Evolutionary conservation across 2,797 vertebrate species (phyloP), one percentile per base, ranked within the genome.

Genomic region (Phrynocephalus guinanensis): DNA sequence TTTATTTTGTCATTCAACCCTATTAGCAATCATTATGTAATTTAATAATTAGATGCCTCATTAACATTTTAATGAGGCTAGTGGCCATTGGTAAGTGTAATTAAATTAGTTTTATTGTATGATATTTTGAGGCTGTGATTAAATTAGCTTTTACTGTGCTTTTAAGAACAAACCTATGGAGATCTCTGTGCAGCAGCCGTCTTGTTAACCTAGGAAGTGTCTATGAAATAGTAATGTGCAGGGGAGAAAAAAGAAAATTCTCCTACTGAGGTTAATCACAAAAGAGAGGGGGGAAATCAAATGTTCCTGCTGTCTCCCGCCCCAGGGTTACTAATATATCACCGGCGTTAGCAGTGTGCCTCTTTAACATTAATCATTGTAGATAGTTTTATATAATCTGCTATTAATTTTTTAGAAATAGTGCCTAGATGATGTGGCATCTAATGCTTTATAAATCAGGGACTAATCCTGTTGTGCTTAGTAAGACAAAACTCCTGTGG

Each of bases 11-110:
- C 94, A 96, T 97, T 97, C 94, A 94, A 95, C 96, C 96, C 96
- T 96, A 96, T 96, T 97, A 97, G 93, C 93, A 96, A 95, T 96
- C 95, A 96, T 97, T 96, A 95, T 95, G 94, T 94, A 97, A 97
- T 97, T 96, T 97, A 97, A 97, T 97, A 97, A 97, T 97, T 97
- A 97, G 96, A 97, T 96, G 96, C 95, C 95, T 95, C 95, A 97
- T 98, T 97, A 97, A 95, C 96, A 97, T 97, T 97, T 97, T 97
- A 97, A 98, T 97, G 95, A 97, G 96, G 96, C 95, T 93, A 94
- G 93, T 96, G 94, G 94, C 96, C 93, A 96, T 93, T 95, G 86
- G 92, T 94, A 96, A 96, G 50, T 96, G 96, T 97, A 97, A 98
- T 97, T 98, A 97, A 97, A 97, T 97, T 96, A 96, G 94, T 94